Evolutionary conservation across 2,113 vertebrate species (phyloP), one percentile per base, ranked within the genome.

Genomic region (Chaetodon auriga): DNA sequence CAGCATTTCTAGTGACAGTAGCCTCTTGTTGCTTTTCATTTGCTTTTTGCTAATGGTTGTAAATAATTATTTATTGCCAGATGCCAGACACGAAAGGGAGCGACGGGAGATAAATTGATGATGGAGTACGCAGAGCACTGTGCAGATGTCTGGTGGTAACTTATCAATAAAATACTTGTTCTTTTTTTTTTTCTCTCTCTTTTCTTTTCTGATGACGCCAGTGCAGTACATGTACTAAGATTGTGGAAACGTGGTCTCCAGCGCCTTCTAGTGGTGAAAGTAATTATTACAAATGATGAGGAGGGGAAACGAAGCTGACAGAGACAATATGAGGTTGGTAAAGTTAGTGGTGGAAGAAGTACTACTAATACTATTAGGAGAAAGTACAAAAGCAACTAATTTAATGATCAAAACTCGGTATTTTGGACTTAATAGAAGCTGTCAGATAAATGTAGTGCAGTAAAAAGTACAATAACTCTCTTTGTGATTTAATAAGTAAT

Each of bases 1-100:
- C 93, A 85, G 79, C 73, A 79, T 48, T 53, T 84, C 74, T 70
- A 77, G 73, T 75, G 80, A 83, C 63, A 82, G 41, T 62, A 68
- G 72, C 85, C 78, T 90, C 87, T 86, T 80, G 81, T 83, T 82
- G 82, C 73, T 61, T 82, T 81, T 93, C 84, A 89, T 93, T 90
- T 89, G 68, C 63, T 76, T 93, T 93, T 96, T 96, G 95, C 94
- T 93, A 95, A 94, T 95, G 93, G 95, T 89, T 98, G 97, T 99
- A 98, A 96, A 97, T 98, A 97, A 86, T 96, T 97, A 98, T 98
- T 99, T 98, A 98, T 98, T 97, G 96, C 95, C 92, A 83, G 51
- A 90, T 85, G 89, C 93, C 95, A 93, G 93, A 92, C 66, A 93
- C 91, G 75, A 71, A 43, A 21, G 51, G 36, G 30, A 61, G 60